Evolutionary conservation across 2,888 invertebrate species (phyloP).

Genomic region (Gymnoscelis rufifasciata): DNA sequence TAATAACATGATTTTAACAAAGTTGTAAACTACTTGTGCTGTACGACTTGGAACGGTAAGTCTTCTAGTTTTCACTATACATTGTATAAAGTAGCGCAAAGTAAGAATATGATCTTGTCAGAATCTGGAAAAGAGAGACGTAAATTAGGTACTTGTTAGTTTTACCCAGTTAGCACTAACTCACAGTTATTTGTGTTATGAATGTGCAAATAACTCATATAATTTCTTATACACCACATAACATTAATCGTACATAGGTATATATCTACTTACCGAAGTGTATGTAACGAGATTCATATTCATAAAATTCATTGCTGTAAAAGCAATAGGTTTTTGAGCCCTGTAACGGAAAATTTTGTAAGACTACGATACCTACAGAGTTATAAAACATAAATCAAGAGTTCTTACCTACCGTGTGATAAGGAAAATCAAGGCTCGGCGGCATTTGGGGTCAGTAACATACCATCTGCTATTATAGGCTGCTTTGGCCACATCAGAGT

Average conservation of each 20-base stretch:
- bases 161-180: not conserved
- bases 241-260: not conserved
- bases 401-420: constrained; percentile 34
- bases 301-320: constrained; percentile 70
- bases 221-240: too few relatives aligned
- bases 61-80: constrained; percentile 52
- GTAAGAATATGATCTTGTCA: constrained; percentile 68
- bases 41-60: constrained; percentile 9
- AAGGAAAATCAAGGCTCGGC: constrained; percentile 58
- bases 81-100: constrained; percentile 71
- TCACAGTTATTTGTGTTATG: not conserved
- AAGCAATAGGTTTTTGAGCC: constrained; percentile 65
- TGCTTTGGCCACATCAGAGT: constrained; percentile 55
- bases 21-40: constrained; percentile 5
- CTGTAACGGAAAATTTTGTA: constrained; percentile 38
- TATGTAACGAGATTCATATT: constrained; percentile 65
- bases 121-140: constrained; percentile 59
- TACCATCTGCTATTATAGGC: constrained; percentile 69
- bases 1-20: constrained; percentile 1
- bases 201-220: not conserved
- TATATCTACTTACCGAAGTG: constrained; percentile 51
- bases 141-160: not conserved
- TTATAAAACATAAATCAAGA: too few relatives aligned
- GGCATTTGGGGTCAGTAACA: constrained; percentile 55
- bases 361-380: not conserved